Evolutionary conservation across 2,113 vertebrate species (phyloP).

Genomic region (Siniperca chuatsi): DNA sequence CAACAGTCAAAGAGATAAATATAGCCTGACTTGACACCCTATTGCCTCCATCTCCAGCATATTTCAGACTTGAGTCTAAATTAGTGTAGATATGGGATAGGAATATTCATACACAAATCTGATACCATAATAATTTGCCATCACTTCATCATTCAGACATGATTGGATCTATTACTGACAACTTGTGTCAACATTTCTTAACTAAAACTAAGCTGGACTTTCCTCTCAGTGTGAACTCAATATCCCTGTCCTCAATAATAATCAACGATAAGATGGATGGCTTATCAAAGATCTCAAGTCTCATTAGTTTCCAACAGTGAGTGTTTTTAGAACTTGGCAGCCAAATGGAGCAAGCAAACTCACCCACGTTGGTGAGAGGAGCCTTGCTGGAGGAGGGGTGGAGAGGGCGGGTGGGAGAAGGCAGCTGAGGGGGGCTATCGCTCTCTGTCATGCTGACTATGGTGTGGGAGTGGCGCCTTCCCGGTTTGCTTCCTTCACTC

Average conservation of each 20-base stretch:
- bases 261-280: constrained; percentile 8
- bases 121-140: constrained; percentile 12
- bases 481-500: constrained; percentile 86
- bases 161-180: constrained; percentile 10
- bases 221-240: not conserved
- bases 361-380: constrained; percentile 92
- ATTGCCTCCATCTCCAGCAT: constrained; percentile 40
- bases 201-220: not conserved
- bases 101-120: constrained; percentile 7
- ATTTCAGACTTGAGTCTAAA: constrained; percentile 35
- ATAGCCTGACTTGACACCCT: constrained; percentile 56
- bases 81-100: not conserved
- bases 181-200: constrained; percentile 2
- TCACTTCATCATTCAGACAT: not conserved
- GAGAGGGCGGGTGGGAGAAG: constrained; percentile 88
- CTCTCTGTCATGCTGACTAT: constrained; percentile 87
- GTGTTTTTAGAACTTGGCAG: constrained; percentile 51
- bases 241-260: not conserved
- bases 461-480: constrained; percentile 89
- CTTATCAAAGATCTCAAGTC: constrained; percentile 13
- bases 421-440: constrained; percentile 89
- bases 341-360: constrained; percentile 73
- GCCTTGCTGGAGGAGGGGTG: constrained; percentile 87
- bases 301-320: constrained; percentile 28
- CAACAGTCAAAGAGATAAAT: constrained; percentile 66